These are phyloP conservation scores for Caenorhabditis sp. DNA, from an alignment of 2,888 invertebrate genomes.

Conservation along the genomic window DNA sequence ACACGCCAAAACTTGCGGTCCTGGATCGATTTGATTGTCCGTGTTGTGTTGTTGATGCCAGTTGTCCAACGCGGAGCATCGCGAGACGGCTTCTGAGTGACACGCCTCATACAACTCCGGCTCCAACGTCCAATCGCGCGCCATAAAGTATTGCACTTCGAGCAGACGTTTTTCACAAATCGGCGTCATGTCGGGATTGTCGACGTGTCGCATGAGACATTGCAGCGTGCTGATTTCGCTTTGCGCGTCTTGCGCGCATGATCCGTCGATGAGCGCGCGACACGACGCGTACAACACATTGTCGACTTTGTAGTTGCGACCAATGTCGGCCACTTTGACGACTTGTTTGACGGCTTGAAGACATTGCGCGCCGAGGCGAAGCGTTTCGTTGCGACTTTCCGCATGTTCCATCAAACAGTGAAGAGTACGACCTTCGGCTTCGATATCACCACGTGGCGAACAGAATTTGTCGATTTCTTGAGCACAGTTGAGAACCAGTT, in stretches of 20 bases:
- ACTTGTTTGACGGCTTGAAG: conserved; percentile 50
- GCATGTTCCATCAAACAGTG: conserved; percentile 84
- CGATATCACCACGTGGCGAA: conserved; percentile 69
- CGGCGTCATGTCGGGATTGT: conserved; percentile 82
- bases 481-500: conserved; percentile 86
- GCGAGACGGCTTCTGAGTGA: conserved; percentile 80
- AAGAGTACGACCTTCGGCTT: conserved; percentile 84
- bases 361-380: conserved; percentile 59
- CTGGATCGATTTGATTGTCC: conserved; percentile 79
- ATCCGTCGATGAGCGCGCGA: conserved; percentile 71
- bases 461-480: conserved; percentile 76
- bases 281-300: conserved; percentile 66
- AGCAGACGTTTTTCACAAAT: conserved; percentile 89
- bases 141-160: conserved; percentile 93
- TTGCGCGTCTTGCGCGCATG: conserved; percentile 56
- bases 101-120: conserved; percentile 87
- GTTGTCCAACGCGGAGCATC: conserved; percentile 64
- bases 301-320: conserved; percentile 93
- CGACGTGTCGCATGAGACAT: conserved; percentile 88
- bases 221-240: conserved; percentile 78
- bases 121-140: conserved; percentile 91
- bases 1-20: conserved; percentile 87
- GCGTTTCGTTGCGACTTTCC: conserved; percentile 57
- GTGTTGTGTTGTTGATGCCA: conserved; percentile 62
- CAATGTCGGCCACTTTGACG: conserved; percentile 80